Base-by-base conservation (phyloP, 2,888 invertebrate genomes). In the Charanyca ferruginea region DNA sequence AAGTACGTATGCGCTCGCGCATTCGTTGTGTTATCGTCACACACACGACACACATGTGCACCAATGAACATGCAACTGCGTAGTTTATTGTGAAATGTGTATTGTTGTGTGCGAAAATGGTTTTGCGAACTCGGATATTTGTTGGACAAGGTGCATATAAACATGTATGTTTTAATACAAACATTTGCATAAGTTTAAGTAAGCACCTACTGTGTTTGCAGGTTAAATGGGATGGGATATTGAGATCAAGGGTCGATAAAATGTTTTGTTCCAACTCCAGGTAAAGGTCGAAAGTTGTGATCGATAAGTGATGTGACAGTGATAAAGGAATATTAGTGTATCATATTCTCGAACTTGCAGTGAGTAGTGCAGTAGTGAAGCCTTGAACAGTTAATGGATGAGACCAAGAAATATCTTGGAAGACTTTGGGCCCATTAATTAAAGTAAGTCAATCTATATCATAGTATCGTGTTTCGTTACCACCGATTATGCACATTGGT, bases 31-130 rank as follows among this genome's bases (percentile, higher is more conserved):
- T 80, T 81, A 84, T 84, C 87, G 81, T 82, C 80, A 79, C 85
- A 77, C 85, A 38, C 38, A 58, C 58, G 32, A 79, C 81, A 86
- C 87, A 87, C 79, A 79, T 80, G 73, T 70, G 79, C 83, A 72
- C 66, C 84, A 79, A 80, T 82, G 83, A 85, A 74, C 80, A 87
- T 91, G 88, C 88, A 90, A 93, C 93, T 94, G 94, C 93, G 93
- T 90, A 92, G 91, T 91, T 89, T 87, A 86, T 87, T 87, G 84
- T 85, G 87, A 89, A 88, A 87, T 85, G 83, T 77, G 83, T 84
- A 83, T 79, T 81, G 80, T 80, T 83, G 83, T 86, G 85, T 83
- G 79, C 79, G 76, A 81, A 80, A 84, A 85, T 79, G 72, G 62
- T 78, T 74, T 68, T 65, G 72, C 77, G 71, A 76, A 80, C 72